Percentiles rank a stretch among this genome's conserved stretches.
Evolutionary conservation across 1,140 invertebrate genomes (phyloP).

Genomic region (Polypedilum vanderplanki): DNA sequence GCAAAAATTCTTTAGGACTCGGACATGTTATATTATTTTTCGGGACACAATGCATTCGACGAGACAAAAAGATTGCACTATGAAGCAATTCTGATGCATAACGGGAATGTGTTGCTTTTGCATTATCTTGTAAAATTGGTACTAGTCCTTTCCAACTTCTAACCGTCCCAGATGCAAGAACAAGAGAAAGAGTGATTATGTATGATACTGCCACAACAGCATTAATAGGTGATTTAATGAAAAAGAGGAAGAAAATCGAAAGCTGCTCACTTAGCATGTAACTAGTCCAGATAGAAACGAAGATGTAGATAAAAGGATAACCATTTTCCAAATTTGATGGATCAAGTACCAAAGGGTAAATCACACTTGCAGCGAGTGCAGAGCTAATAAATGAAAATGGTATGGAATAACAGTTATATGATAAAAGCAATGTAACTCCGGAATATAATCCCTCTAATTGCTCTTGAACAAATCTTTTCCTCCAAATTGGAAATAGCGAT

Average conservation of each 20-base stretch:
- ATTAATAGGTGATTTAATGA: conserved; percentile 67
- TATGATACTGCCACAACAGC: conserved; percentile 70
- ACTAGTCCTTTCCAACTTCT: conserved; percentile 63
- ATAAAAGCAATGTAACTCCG: conserved; percentile 72
- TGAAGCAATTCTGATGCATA: conserved; percentile 68
- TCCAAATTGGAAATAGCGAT: conserved; percentile 64
- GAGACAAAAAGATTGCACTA: conserved; percentile 54
- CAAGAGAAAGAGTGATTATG: conserved; percentile 62
- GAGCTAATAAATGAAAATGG: conserved; percentile 71
- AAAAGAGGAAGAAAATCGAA: conserved; percentile 70
- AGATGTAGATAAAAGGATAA: conserved; percentile 47
- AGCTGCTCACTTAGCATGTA: conserved; percentile 79
- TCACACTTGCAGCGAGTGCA: conserved; percentile 56
- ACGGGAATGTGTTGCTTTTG: conserved; percentile 65
- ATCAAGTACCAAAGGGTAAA: conserved; percentile 53
- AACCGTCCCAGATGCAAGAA: conserved; percentile 70
- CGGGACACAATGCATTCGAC: conserved; percentile 39
- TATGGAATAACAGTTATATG: conserved; percentile 69
- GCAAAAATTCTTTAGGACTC: conserved; percentile 40
- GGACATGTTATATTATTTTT: conserved; percentile 42
- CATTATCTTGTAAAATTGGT: conserved; percentile 73
- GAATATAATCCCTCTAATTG: conserved; percentile 78
- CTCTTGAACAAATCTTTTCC: conserved; percentile 86
- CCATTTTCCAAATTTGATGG: conserved; percentile 37
- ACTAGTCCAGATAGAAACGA: conserved; percentile 66